These are phyloP conservation scores for Rhinoptilus africanus DNA, from an alignment of 2,113 vertebrate species.

Conservation along the genomic window DNA sequence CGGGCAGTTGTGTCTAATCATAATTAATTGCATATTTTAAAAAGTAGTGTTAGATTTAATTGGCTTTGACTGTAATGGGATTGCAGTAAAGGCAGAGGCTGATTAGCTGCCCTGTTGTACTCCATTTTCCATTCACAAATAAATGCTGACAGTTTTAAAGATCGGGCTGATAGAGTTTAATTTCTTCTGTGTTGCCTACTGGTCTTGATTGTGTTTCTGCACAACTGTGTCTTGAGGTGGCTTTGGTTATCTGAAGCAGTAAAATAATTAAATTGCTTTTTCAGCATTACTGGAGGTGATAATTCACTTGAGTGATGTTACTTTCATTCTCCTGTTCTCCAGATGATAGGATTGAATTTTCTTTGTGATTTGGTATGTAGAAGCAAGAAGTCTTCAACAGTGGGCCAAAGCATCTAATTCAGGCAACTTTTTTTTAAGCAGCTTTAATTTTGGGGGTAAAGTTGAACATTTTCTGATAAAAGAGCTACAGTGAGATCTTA, in stretches of 20 bases:
- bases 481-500: neutral
- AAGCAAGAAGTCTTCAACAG: neutral
- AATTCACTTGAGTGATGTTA: neutral
- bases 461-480: neutral
- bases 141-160: constrained; percentile 21
- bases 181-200: neutral
- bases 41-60: neutral
- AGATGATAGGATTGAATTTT: neutral
- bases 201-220: neutral
- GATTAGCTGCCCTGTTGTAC: neutral
- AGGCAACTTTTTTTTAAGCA: neutral
- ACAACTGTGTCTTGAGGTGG: neutral
- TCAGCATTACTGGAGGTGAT: neutral
- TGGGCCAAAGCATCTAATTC: neutral
- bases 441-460: neutral
- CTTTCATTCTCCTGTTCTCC: neutral
- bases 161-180: neutral
- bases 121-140: constrained; percentile 12
- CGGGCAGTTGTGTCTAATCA: neutral
- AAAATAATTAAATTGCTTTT: neutral
- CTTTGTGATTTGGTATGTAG: neutral
- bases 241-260: neutral
- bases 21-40: constrained; percentile 28
- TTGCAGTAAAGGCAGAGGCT: neutral
- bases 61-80: constrained; percentile 14